These are phyloP conservation scores for Ataeniobius toweri DNA, from an alignment of 2,797 vertebrate genomes.

Conservation along the genomic window DNA sequence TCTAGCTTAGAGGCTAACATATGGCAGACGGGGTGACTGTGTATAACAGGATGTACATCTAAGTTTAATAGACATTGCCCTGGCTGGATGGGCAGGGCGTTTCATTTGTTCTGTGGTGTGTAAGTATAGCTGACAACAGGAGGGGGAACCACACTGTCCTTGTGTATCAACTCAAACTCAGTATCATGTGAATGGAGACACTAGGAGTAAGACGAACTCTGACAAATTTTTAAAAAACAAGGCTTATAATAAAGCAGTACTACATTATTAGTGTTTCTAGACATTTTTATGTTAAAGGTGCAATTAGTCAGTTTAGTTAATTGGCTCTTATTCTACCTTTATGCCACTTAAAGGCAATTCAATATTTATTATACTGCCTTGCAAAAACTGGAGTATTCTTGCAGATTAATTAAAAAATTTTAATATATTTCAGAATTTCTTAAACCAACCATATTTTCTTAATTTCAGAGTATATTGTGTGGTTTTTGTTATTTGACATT, in stretches of 20 bases:
- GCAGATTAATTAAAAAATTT: background rate
- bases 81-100: background rate
- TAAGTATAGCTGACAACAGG: constrained; percentile 52
- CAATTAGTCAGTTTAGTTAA: background rate
- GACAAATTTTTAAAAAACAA: background rate
- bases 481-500: background rate
- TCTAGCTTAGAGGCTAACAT: constrained; percentile 66
- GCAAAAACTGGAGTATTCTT: background rate
- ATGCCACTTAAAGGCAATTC: background rate
- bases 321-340: background rate
- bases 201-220: constrained; percentile 6
- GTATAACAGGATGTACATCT: constrained; percentile 41
- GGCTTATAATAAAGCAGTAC: background rate
- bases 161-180: constrained; percentile 9
- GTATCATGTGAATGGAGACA: background rate
- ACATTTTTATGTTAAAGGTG: background rate
- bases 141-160: constrained; percentile 61
- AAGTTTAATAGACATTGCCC: constrained; percentile 35
- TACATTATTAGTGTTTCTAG: background rate
- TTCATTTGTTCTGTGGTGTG: constrained; percentile 24
- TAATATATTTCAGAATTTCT: background rate
- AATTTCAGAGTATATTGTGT: background rate
- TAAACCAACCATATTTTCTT: background rate
- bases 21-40: constrained; percentile 54
- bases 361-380: background rate